phyloP scores from a whole-genome alignment of 2,888 invertebrate genomes.

The Drosophila subsilvestris region DNA sequence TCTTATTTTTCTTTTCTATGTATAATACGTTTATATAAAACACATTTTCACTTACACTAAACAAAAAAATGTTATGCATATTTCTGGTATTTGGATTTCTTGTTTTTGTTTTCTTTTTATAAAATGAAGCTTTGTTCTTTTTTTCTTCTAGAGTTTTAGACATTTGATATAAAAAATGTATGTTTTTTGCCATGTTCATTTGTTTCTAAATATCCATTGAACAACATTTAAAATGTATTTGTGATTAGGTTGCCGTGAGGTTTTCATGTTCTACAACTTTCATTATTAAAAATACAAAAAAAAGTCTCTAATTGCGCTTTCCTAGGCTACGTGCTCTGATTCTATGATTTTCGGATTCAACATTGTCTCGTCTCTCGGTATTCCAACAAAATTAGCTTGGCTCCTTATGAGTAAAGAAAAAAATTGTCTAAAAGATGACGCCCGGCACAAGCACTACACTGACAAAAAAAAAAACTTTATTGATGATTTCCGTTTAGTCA shows the following conservation, averaged over 20 bases:
- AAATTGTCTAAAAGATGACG: constrained; percentile 56
- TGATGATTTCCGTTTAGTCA: constrained; percentile 34
- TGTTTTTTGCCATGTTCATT: constrained; percentile 39
- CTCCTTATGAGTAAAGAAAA: constrained; percentile 69
- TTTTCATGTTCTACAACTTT: constrained; percentile 52
- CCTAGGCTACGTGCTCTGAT: not conserved
- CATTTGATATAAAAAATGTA: constrained; percentile 46
- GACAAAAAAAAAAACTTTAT: constrained; percentile 52
- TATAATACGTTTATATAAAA: constrained; percentile 59
- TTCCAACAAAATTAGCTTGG: constrained; percentile 75
- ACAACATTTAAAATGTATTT: constrained; percentile 77
- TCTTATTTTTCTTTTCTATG: constrained; percentile 25
- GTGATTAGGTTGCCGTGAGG: constrained; percentile 67
- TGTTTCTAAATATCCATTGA: constrained; percentile 53
- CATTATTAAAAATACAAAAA: constrained; percentile 46
- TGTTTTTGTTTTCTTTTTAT: constrained; percentile 47
- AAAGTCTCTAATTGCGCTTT: constrained; percentile 55
- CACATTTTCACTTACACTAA: constrained; percentile 64
- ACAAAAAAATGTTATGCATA: constrained; percentile 70
- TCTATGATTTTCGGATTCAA: constrained; percentile 36
- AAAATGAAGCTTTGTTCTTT: constrained; percentile 38
- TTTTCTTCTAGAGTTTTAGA: constrained; percentile 41
- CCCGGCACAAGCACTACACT: constrained; percentile 23
- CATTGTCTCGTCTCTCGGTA: constrained; percentile 2
- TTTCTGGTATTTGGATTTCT: constrained; percentile 27